Evolutionary conservation across 2,113 vertebrate genomes (phyloP), one percentile per base, ranked within the genome.

Genomic region (Trinectes maculatus): DNA sequence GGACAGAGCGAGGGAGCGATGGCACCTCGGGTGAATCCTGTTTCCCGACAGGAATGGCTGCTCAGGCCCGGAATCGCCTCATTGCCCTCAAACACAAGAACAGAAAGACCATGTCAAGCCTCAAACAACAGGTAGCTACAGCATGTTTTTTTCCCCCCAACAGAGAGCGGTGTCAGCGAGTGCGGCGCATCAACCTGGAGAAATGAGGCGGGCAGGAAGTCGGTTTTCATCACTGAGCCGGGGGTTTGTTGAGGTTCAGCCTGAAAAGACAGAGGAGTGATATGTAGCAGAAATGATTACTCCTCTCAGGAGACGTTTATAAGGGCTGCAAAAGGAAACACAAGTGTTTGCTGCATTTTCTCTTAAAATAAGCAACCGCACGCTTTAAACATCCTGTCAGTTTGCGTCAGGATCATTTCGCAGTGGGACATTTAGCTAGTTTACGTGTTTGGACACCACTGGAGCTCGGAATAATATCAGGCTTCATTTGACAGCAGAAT

Each of bases 21-120:
- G 22, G 34, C 37, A 25, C 73, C 82, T 65, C 80, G 71, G 34
- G 77, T 86, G 74, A 77, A 91, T 61, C 80, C 88, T 8, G 81
- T 76, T 60, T 87, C 84, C 62, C 63, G 55, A 29, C 40, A 39
- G 18, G 69, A 72, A 43, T 1, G 42, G 29, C 24, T 54, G 26
- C 66, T n/a, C 39, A 73, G 9, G 22, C 40, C 39, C 2, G 44
- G 77, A 15, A 36, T 77, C 1, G 3, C 31, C 67, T 80, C 69
- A 16, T 40, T 61, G 28, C 46, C 85, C 87, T 85, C 8, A 69
- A 58, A 77, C 47, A 62, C 11, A 62, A 1, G 33, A 64, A 66
- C 52, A 54, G 25, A 69, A 64, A 66, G 16, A 66, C 16, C 7
- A 5, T 9, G 24, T 44, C 3, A 74, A 61, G 36, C 6, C 1